Conservation (phyloP, 2,113 vertebrate species). For the Apus apus region DNA sequence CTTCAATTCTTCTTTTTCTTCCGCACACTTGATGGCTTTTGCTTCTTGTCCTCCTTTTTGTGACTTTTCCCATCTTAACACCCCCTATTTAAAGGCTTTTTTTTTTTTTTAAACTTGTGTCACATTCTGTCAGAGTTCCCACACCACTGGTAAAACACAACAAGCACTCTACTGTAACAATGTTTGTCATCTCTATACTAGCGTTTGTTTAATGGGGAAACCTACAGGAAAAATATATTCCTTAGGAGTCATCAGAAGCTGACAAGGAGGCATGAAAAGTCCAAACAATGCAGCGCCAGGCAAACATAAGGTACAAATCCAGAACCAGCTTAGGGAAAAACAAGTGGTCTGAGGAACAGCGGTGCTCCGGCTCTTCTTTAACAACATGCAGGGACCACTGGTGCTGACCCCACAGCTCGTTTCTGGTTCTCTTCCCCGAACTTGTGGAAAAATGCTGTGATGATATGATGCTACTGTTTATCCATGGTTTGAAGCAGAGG, state of each 20-base stretch:
- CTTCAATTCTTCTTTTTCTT: neutral
- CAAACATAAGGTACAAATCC: neutral
- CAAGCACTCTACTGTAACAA: rapidly evolving
- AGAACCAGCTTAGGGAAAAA: neutral
- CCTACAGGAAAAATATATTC: neutral
- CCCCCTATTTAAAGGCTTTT: neutral
- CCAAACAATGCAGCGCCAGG: neutral
- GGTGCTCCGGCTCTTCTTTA: neutral
- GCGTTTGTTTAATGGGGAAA: neutral
- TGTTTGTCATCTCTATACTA: neutral
- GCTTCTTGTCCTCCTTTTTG: neutral
- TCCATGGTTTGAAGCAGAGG: neutral
- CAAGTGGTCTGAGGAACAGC: neutral
- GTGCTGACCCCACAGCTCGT: neutral
- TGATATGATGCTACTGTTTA: neutral
- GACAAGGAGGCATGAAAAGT: neutral
- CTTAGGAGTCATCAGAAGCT: neutral
- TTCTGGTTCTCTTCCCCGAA: neutral
- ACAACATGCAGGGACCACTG: neutral
- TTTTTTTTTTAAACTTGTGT: neutral
- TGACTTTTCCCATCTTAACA: neutral
- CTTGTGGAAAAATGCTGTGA: neutral
- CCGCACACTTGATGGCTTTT: neutral
- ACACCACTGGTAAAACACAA: neutral
- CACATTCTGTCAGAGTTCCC: neutral